Evolutionary conservation across 2,113 vertebrate genomes (phyloP).

Genomic region (Xerus inauris): DNA sequence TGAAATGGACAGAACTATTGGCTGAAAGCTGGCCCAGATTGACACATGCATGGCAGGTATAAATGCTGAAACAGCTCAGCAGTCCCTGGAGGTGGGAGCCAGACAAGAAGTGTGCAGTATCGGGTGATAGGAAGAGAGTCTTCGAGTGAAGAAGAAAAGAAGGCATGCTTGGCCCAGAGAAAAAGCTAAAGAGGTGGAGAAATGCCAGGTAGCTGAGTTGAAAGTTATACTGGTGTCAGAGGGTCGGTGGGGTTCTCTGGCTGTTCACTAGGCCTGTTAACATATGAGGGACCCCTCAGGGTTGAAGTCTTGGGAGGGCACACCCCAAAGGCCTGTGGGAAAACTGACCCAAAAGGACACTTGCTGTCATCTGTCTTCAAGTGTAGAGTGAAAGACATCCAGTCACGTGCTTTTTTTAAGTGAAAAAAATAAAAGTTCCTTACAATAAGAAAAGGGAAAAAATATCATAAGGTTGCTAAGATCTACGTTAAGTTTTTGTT

Average conservation of each 20-base stretch:
- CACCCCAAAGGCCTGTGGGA: not conserved
- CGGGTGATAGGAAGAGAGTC: not conserved
- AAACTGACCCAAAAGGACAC: not conserved
- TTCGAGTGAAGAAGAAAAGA: not conserved
- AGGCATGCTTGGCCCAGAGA: not conserved
- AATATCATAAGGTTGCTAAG: not conserved
- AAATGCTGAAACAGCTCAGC: not conserved
- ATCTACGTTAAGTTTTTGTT: not conserved
- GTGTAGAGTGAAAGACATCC: not conserved
- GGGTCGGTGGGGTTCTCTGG: not conserved
- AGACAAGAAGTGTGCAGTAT: not conserved
- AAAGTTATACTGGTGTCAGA: not conserved
- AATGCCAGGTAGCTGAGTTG: not conserved
- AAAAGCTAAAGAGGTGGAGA: not conserved
- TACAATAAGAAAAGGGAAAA: not conserved
- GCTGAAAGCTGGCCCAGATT: not conserved
- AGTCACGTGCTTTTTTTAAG: not conserved
- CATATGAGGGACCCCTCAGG: not conserved
- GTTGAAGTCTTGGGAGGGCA: not conserved
- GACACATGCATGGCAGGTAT: not conserved
- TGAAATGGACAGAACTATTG: not conserved
- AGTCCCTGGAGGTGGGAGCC: not conserved
- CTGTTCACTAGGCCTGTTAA: not conserved
- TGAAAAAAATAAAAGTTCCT: not conserved
- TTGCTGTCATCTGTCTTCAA: not conserved